Conservation (phyloP, 2,888 invertebrate genomes). For the Drosophila sordidula region DNA sequence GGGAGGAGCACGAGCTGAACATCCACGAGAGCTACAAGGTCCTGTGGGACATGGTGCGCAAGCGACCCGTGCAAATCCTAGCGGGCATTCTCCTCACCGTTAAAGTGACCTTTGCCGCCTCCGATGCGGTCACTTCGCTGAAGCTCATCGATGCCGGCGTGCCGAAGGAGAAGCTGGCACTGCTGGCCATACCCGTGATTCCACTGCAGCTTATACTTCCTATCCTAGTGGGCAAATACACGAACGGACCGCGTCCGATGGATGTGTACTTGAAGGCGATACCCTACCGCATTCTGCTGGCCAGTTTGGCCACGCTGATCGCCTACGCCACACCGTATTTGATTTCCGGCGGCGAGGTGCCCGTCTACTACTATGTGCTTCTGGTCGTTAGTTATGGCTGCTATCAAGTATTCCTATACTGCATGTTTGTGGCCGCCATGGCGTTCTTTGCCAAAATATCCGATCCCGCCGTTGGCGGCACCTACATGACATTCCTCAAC, state of each 20-base stretch:
- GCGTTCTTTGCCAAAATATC: slow-evolving; percentile 99
- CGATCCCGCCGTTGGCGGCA: slow-evolving; percentile 98
- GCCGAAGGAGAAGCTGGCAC: slow-evolving; percentile 96
- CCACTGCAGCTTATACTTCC: slow-evolving; percentile 98
- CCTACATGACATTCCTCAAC: slow-evolving; percentile 99
- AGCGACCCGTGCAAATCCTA: slow-evolving; percentile 92
- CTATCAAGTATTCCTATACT: slow-evolving; percentile 97
- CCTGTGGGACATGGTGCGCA: slow-evolving; percentile 92
- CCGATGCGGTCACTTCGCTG: slow-evolving; percentile 96
- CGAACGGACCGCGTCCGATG: slow-evolving; percentile 95
- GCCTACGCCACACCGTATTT: slow-evolving; percentile 94
- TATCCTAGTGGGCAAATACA: slow-evolving; percentile 90
- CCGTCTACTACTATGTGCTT: slow-evolving; percentile 91
- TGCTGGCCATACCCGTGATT: slow-evolving; percentile 96
- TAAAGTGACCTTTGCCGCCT: slow-evolving; percentile 97
- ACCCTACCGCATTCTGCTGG: slow-evolving; percentile 94
- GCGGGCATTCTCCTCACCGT: slow-evolving; percentile 94
- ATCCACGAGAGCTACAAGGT: slow-evolving; percentile 92
- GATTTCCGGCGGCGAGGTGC: slow-evolving; percentile 87
- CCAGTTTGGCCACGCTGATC: slow-evolving; percentile 92
- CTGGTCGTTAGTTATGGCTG: slow-evolving; percentile 93
- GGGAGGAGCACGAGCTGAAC: slow-evolving; percentile 84
- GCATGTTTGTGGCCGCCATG: slow-evolving; percentile 99
- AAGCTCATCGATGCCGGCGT: slow-evolving; percentile 98
- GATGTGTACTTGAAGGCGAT: slow-evolving; percentile 95